Percentiles rank a stretch among this genome's conserved stretches.
Evolutionary conservation across 2,797 vertebrate species (phyloP).

Genomic region (Cirrhinus molitorella): DNA sequence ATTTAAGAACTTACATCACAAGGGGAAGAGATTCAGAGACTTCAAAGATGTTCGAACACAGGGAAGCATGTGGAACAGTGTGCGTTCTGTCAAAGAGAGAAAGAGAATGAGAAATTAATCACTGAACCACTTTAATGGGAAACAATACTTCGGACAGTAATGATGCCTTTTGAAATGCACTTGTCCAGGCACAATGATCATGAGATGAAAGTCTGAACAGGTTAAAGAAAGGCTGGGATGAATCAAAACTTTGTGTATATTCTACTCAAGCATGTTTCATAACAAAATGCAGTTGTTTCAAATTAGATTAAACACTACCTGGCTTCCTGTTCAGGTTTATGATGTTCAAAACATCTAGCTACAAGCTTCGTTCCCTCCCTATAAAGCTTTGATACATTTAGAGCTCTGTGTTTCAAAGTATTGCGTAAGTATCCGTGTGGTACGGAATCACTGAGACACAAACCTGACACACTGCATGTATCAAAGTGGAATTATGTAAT

Average conservation of each 20-base stretch:
- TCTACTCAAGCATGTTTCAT: background rate
- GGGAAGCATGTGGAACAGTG: slow-evolving; percentile 19
- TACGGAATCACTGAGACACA: slow-evolving; percentile 43
- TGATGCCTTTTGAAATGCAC: slow-evolving; percentile 40
- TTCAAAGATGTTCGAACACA: slow-evolving; percentile 54
- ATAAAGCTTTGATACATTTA: slow-evolving; percentile 24
- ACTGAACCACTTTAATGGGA: slow-evolving; percentile 15
- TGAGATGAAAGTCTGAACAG: background rate
- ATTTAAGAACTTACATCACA: slow-evolving; percentile 56
- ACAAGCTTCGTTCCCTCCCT: slow-evolving; percentile 10
- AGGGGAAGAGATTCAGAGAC: slow-evolving; percentile 47
- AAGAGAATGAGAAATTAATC: slow-evolving; percentile 21
- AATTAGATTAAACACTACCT: background rate
- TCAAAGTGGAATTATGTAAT: slow-evolving; percentile 37
- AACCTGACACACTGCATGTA: slow-evolving; percentile 18
- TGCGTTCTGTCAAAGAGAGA: slow-evolving; percentile 46
- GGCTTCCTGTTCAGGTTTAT: slow-evolving; percentile 25
- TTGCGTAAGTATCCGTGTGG: slow-evolving; percentile 54
- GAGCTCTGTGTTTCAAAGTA: slow-evolving; percentile 38
- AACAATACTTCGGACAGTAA: slow-evolving; percentile 37
- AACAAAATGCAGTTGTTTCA: slow-evolving; percentile 24
- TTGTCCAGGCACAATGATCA: background rate
- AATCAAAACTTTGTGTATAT: background rate
- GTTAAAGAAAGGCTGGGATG: background rate
- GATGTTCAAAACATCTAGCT: slow-evolving; percentile 27